A percentile compares a stretch with the other conserved stretches of the same genome.
Evolutionary conservation across 37 sponge, comb jelly and placozoan genomes (phyloP).

Genomic region (Cliona cf. orientalis): DNA sequence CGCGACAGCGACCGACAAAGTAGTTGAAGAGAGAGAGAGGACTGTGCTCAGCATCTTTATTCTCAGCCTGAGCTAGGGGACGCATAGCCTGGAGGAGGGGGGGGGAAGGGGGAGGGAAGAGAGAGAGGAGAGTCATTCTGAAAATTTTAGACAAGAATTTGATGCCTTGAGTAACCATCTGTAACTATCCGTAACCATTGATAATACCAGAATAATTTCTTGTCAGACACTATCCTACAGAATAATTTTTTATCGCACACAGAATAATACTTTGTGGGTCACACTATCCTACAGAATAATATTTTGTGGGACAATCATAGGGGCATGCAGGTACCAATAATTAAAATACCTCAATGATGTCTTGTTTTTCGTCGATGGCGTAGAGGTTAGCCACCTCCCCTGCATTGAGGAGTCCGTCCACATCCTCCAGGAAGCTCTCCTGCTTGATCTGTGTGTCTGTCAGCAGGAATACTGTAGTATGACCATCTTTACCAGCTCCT

Average conservation of each 20-base stretch:
- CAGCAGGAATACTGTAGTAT: slow-evolving; percentile 94
- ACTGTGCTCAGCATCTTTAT: slow-evolving; percentile 94
- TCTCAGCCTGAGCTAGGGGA: slow-evolving; percentile 90
- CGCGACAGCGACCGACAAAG: slow-evolving; percentile 94
- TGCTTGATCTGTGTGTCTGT: slow-evolving; percentile 98
- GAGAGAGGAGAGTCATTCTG: not conserved
- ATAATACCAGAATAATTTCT: not conserved
- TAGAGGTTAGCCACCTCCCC: slow-evolving; percentile 98
- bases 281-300: no score
- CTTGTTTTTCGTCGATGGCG: slow-evolving; percentile 93
- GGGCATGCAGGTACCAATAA: no score
- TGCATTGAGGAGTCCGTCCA: slow-evolving; percentile 98
- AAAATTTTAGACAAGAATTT: not conserved
- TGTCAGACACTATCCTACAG: no score
- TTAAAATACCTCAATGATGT: slow-evolving; percentile 87
- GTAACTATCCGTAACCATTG: no score
- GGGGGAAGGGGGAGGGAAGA: not conserved
- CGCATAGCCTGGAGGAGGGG: slow-evolving; percentile 76
- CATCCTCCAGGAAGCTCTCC: slow-evolving; percentile 97
- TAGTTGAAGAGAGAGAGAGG: slow-evolving; percentile 94
- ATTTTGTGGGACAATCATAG: no score
- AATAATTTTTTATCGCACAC: no score
- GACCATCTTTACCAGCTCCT: slow-evolving; percentile 90
- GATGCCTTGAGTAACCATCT: no score
- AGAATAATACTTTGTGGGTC: no score